Evolutionary conservation across 1,140 invertebrate genomes (phyloP), one percentile per base, ranked within the genome.

Genomic region (Propsilocerus akamusi): DNA sequence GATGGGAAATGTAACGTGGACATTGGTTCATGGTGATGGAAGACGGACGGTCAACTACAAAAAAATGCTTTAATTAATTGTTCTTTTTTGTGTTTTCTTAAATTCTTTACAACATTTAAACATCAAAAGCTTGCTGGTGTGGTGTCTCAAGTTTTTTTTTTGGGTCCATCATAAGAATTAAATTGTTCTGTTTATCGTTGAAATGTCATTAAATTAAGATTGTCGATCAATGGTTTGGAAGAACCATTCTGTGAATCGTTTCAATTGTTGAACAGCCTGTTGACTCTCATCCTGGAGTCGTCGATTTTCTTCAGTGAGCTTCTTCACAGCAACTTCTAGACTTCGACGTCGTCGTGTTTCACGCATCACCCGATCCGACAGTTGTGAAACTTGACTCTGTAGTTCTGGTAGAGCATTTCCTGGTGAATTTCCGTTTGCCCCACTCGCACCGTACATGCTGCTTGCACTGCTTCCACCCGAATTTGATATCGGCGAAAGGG

Each of bases 201-300:
- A n/a, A n/a, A n/a, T n/a, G n/a, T n/a, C n/a, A n/a, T n/a, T n/a
- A 28, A 49, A 28, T 50, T 48, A 51, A 7, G 50, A 72, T 58
- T 80, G 83, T 56, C 79, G 73, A 62, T 90, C 85, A 54, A 90
- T 86, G 25, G 85, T 90, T 58, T 85, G 77, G 59, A 90, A 89
- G 57, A 93, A 90, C 89, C 90, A 95, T 63, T 94, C 88, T 7
- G 88, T 92, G 64, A 93, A 92, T 55, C 83, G 80, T 20, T 86
- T 74, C 8, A 95, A 72, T 59, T 94, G 89, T 56, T 87, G 83
- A 8, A 87, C 85, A 22, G 89, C 88, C 25, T 82, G 81, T 52
- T 88, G 83, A 14, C 84, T 88, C 63, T 93, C 88, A 54, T 92
- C 86, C 56, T 90, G 83, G 10, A 93, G 67, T 28, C 87, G 76